phyloP scores from a whole-genome alignment of 2,797 vertebrate species.

The Halcyon smyrnensis region DNA sequence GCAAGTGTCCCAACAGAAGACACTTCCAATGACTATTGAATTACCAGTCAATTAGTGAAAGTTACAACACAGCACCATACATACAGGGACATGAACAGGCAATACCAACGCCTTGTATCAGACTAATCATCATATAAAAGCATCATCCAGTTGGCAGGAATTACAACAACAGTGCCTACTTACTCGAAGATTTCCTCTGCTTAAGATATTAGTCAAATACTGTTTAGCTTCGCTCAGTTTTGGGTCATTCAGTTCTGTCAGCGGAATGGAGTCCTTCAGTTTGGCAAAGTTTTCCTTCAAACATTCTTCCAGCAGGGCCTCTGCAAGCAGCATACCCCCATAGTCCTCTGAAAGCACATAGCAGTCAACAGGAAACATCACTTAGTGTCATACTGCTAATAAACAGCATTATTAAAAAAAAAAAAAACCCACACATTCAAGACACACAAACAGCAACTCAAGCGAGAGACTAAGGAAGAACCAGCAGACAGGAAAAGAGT shows the following conservation, averaged over 20 bases:
- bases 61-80: not conserved
- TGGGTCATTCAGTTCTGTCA: slow-evolving; percentile 86
- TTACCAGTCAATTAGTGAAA: not conserved
- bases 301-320: slow-evolving; percentile 90
- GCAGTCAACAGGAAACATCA: not conserved
- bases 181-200: slow-evolving; percentile 88
- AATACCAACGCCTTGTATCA: not conserved
- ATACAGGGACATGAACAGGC: not conserved
- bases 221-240: slow-evolving; percentile 87
- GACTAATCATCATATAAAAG: not conserved
- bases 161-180: slow-evolving; percentile 53
- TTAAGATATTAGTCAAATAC: slow-evolving; percentile 87
- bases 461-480: not conserved
- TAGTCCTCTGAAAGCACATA: slow-evolving; percentile 88
- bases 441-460: not conserved
- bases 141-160: not conserved
- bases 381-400: slow-evolving; percentile 64
- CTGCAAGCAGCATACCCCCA: slow-evolving; percentile 87
- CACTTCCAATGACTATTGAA: not conserved
- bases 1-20: not conserved
- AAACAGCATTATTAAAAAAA: not conserved
- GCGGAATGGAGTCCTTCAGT: slow-evolving; percentile 83
- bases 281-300: slow-evolving; percentile 88
- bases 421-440: not conserved
- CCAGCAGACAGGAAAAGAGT: not conserved